phyloP scores from a whole-genome alignment of 2,888 invertebrate genomes.

The Cloeon dipterum region DNA sequence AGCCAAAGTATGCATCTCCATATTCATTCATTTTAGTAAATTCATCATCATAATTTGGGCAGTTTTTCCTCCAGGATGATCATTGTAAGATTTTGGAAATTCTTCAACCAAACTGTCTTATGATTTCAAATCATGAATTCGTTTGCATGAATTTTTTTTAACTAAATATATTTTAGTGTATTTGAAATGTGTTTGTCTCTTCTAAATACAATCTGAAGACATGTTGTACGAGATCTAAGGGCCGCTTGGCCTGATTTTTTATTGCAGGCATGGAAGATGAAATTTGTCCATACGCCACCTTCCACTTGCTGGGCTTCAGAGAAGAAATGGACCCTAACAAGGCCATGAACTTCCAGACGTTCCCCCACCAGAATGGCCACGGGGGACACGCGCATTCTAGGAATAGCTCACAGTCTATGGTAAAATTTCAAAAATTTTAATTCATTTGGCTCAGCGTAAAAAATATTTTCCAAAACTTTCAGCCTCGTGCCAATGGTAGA shows the following conservation, averaged over 20 bases:
- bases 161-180: conserved; percentile 11
- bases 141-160: conserved; percentile 4
- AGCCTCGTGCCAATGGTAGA: conserved; percentile 25
- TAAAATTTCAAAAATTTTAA: too few species aligned
- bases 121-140: background rate
- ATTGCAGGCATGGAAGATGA: conserved; percentile 81
- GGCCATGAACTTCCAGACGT: conserved; percentile 73
- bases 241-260: conserved; percentile 6
- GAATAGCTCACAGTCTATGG: conserved; percentile 77
- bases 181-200: conserved; percentile 7
- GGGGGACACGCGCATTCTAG: conserved; percentile 53
- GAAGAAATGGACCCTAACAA: conserved; percentile 88
- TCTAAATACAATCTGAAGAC: too few species aligned
- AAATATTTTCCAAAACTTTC: too few species aligned
- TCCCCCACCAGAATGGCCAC: conserved; percentile 44
- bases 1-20: too few species aligned
- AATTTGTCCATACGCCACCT: conserved; percentile 91
- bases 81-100: too few species aligned
- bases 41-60: too few species aligned
- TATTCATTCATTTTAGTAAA: too few species aligned
- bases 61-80: too few species aligned
- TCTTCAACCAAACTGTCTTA: too few species aligned
- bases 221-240: background rate
- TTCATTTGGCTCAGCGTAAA: too few species aligned
- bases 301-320: conserved; percentile 84